Conservation (phyloP, 1,140 invertebrate genomes). For the Dreissena polymorpha region DNA sequence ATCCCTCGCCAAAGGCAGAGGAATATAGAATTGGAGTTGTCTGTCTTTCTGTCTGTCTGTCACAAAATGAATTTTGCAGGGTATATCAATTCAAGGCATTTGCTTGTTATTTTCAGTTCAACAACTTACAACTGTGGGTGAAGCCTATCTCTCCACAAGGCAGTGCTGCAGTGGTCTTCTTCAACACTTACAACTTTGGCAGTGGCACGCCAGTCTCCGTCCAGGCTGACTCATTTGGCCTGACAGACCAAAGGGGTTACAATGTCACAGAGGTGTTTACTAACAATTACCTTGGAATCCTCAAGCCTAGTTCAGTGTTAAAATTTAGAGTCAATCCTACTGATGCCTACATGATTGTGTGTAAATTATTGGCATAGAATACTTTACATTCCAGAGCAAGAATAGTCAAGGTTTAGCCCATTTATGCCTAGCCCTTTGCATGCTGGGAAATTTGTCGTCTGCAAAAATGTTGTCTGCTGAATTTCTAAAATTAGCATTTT, state of each 20-base stretch:
- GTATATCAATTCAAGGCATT: no score
- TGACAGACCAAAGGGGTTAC: constrained; percentile 89
- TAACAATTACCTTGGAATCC: constrained; percentile 82
- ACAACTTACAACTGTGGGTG: constrained; percentile 67
- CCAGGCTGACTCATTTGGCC: constrained; percentile 88
- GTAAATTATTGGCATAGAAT: constrained; percentile 23
- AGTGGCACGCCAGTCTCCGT: constrained; percentile 40
- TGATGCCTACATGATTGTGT: constrained; percentile 54
- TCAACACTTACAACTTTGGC: constrained; percentile 61
- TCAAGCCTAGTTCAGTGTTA: constrained; percentile 93
- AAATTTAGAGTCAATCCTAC: constrained; percentile 89
- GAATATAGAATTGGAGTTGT: no score
- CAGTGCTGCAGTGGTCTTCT: constrained; percentile 64
- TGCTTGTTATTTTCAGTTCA: constrained; percentile 50
- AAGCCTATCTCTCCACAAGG: constrained; percentile 62
- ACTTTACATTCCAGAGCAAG: neutral
- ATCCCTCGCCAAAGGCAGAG: no score
- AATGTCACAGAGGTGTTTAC: constrained; percentile 85
- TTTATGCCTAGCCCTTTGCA: no score
- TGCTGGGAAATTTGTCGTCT: no score
- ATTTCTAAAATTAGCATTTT: no score
- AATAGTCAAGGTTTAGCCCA: no score
- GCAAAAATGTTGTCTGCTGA: no score
- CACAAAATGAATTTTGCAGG: no score
- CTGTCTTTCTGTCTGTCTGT: no score